Evolutionary conservation across 2,113 vertebrate genomes (phyloP), one percentile per base, ranked within the genome.

Genomic region (Pimephales promelas): DNA sequence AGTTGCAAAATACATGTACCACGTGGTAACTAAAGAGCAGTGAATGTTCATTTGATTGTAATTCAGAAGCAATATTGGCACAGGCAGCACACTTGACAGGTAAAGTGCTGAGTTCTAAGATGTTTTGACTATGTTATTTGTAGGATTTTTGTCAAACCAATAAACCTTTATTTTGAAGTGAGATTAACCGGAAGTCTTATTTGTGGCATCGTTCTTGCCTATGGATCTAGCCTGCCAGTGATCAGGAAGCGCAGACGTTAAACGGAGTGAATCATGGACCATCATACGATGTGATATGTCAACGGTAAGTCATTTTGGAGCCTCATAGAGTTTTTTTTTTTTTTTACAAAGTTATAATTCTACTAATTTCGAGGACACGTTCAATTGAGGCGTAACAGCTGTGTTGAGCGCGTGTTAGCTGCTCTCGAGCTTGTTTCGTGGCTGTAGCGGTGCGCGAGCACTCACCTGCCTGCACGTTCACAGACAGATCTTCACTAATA

Each of bases 301-400:
- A 91, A 88, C 84, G 83, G 93, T 93, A 90, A 94, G 92, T 87
- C 5, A 2, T 70, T 66, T 52, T 61, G 1, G 22, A 49, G 10
- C 2, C 28, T 20, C 18, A 8, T 0, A 68, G 5, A 26, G 3
- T 3, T 34, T 34, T 10, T 10, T 16, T n/a, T n/a, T n/a, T n/a
- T 52, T 34, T 40, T 13, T 56, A 22, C 1, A 34, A n/a, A 26
- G 47, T 70, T 40, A 11, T 31, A 34, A 34, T 0, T 31, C 24
- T 4, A 31, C 9, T 61, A 2, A 20, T 20, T 47, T 66, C 10
- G 43, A 22, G 16, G 24, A 34, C 59, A 4, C 59, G 5, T 49
- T 31, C 16, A 31, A 1, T 3, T 28, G 26, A 26, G 7, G 16
- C n/a, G 57, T 26, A 26, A 16, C 76, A 20, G 36, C 54, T 45